Evolutionary conservation across 2,888 invertebrate genomes (phyloP), one percentile per base, ranked within the genome.

Genomic region (Melitaea athalia): DNA sequence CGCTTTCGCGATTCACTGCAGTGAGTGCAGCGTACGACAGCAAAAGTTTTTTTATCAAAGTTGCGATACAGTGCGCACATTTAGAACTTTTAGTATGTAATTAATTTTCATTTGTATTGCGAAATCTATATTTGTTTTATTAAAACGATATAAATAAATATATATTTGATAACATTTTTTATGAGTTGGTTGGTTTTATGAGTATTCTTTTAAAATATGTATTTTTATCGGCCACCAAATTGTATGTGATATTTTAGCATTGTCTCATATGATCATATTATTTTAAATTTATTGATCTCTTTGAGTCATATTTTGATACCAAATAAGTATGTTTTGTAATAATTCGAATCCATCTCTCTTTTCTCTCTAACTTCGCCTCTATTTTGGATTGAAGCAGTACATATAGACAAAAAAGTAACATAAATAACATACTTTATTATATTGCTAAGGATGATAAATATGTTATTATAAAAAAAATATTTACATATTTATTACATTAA

Each of bases 1-100:
- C 49, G 59, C 63, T 61, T 59, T 38, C 47, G 67, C 63, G 67
- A 68, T 70, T 70, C 68, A 52, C 62, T 61, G 67, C 62, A 68
- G 62, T 52, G 55, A 52, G 62, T 61, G 67, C 62, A 68, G 62
- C 57, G 55, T 50, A 55, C 57, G 63, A 67, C 67, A 61, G 33
- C 64, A 55, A 43, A 47, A 61, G 62, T 50, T 67, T 70, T 70
- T n/a, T n/a, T n/a, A 70, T 70, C 67, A 62, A 17, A 33, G 42
- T n/a, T 15, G 52, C 52, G 66, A 67, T 67, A 64, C 55, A 49
- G 52, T 45, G 12, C 50, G n/a, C 55, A 33, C 12, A 47, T 11
- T 31, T n/a, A 47, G n/a, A 60, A 57, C 33, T 42, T 38, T 38
- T 3, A 38, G 8, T 5, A 42, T 10, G 15, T 14, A 42, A 57